phyloP scores from a whole-genome alignment of 1,140 invertebrate species.

The Trypoxylus dichotomus region DNA sequence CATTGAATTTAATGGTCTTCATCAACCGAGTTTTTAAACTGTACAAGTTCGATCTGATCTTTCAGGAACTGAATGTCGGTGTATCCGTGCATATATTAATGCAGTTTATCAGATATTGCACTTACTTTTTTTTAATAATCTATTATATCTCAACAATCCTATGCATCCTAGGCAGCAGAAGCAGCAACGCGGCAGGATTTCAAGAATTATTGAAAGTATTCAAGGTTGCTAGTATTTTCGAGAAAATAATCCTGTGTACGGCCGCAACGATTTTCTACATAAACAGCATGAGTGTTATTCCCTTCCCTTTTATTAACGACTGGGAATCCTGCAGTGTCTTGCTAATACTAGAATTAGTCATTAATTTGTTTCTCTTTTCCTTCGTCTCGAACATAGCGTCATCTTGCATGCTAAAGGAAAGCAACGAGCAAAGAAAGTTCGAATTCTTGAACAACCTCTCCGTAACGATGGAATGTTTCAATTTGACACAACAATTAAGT shows the following conservation, averaged over 20 bases:
- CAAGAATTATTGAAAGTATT: background rate
- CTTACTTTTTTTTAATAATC: background rate
- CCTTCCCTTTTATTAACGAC: background rate
- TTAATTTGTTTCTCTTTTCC: background rate
- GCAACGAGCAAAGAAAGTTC: background rate
- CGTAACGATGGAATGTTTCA: constrained; percentile 5
- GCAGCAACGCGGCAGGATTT: background rate
- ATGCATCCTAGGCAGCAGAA: background rate
- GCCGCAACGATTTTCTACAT: background rate
- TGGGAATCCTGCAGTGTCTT: background rate
- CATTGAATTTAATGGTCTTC: background rate
- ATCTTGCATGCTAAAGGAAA: background rate
- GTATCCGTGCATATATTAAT: background rate
- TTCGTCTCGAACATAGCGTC: background rate
- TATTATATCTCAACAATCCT: background rate
- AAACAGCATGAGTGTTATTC: background rate
- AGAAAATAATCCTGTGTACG: background rate
- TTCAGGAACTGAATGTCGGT: background rate
- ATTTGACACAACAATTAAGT: background rate
- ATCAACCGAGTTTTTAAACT: background rate
- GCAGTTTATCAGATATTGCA: background rate
- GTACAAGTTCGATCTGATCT: constrained; percentile 8
- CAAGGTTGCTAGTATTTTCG: background rate
- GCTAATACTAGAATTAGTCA: background rate
- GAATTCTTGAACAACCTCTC: background rate